Base-by-base conservation (phyloP, 2,888 invertebrate genomes). In the Hydriomena furcata region DNA sequence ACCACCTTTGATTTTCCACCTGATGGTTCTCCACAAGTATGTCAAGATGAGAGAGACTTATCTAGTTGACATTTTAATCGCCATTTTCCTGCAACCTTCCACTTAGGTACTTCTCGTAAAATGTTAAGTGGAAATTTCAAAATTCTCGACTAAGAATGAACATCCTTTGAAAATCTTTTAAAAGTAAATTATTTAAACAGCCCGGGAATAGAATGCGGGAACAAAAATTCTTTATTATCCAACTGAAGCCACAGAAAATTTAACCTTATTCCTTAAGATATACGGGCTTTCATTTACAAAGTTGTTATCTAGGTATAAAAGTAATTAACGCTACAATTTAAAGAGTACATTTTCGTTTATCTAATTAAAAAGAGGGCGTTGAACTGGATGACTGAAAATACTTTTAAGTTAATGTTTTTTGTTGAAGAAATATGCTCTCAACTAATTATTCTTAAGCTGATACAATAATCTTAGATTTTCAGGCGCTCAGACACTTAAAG, bases 301-400 rank as follows among this genome's bases (percentile, higher is more conserved):
- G 24, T 8, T 35, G 40, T 35, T 37, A 42, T 32, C 41, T 42
- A n/a, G n/a, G n/a, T n/a, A 42, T 34, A 37, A 41, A 46, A 41
- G 41, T 41, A 5, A 31, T 45, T 45, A 45, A 40, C 45, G 30
- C 40, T 57, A 60, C 60, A 57, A 55, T 66, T 65, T 61, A 67
- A 66, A 60, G 59, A 68, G 51, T 47, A 48, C 60, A n/a, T 64
- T 67, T 65, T 60, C 60, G 55, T 66, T 68, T 66, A 68, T 66
- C 64, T 73, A 73, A 73, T 70, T 71, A 69, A 65, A 61, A 63
- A 36, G 55, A 47, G 78, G 75, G 71, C 59, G 66, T 55, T 66
- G 78, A 76, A 69, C 81, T 70, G 65, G 66, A 71, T 71, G 66
- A 69, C 65, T 69, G 65, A 64, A 65, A n/a, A n/a, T n/a, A n/a